These are phyloP conservation scores for Puntigrus tetrazona DNA, from an alignment of 2,113 vertebrate genomes.

Conservation along the genomic window DNA sequence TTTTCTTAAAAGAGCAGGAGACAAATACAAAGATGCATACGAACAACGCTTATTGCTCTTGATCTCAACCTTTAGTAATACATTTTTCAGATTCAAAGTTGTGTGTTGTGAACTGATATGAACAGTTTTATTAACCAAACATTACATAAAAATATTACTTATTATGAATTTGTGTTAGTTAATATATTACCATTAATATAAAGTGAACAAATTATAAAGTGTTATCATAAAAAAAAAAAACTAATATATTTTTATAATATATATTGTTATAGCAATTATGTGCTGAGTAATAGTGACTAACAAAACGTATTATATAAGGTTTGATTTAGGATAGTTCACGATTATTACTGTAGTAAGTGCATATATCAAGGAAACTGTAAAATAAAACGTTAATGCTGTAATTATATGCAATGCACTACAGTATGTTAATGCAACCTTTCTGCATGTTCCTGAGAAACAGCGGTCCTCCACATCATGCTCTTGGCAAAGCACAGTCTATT, in stretches of 20 bases:
- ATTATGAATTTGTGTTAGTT: neutral
- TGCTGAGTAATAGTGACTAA: neutral
- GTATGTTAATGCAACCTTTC: conserved; percentile 17
- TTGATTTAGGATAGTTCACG: neutral
- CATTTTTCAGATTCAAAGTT: neutral
- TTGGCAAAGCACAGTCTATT: neutral
- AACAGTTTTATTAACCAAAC: no score
- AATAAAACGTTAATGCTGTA: neutral
- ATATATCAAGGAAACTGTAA: neutral
- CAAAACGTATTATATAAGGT: neutral
- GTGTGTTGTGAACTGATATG: no score
- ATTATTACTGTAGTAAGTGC: no score
- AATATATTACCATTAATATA: neutral
- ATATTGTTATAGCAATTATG: no score
- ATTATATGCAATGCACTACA: neutral
- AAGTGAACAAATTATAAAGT: neutral
- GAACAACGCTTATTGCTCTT: neutral
- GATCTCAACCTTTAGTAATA: neutral
- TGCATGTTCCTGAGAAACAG: neutral
- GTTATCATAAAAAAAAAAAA: neutral
- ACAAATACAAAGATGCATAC: neutral
- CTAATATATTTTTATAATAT: no score
- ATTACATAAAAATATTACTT: neutral
- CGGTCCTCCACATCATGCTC: neutral
- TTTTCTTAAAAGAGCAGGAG: neutral